Conservation (phyloP, 2,113 vertebrate species). For the Otis tarda region DNA sequence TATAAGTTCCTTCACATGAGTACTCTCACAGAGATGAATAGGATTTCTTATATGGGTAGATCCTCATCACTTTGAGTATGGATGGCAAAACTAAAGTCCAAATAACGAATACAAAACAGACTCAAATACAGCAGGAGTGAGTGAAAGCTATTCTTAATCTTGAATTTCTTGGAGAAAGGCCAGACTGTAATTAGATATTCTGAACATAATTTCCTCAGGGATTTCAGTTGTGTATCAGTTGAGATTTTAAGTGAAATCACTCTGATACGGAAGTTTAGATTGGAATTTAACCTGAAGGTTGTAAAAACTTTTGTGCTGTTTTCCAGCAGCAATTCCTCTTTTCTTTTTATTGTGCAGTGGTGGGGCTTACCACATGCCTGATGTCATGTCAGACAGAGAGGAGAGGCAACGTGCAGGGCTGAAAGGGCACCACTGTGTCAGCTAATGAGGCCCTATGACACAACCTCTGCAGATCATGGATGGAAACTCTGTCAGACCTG, state of each 20-base stretch:
- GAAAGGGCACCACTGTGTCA: neutral
- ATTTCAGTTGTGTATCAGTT: neutral
- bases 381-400: accelerated
- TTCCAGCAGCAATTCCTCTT: neutral
- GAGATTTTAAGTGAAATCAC: neutral
- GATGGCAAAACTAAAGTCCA: neutral
- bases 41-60: neutral
- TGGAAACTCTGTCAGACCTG: neutral
- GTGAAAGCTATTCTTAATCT: neutral
- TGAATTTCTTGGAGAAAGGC: constrained; percentile 18
- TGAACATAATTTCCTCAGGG: constrained; percentile 5
- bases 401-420: neutral
- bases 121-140: neutral
- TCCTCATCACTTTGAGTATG: neutral
- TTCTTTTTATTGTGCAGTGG: neutral
- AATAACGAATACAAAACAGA: neutral
- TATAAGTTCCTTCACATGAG: neutral
- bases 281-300: neutral
- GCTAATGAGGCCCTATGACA: neutral
- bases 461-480: neutral
- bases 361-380: neutral
- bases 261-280: neutral
- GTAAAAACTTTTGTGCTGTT: neutral
- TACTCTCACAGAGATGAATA: neutral
- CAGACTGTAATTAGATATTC: constrained; percentile 20